Evolutionary conservation across 2,888 invertebrate genomes (phyloP), one percentile per base, ranked within the genome.

Genomic region (Orthosia cruda): DNA sequence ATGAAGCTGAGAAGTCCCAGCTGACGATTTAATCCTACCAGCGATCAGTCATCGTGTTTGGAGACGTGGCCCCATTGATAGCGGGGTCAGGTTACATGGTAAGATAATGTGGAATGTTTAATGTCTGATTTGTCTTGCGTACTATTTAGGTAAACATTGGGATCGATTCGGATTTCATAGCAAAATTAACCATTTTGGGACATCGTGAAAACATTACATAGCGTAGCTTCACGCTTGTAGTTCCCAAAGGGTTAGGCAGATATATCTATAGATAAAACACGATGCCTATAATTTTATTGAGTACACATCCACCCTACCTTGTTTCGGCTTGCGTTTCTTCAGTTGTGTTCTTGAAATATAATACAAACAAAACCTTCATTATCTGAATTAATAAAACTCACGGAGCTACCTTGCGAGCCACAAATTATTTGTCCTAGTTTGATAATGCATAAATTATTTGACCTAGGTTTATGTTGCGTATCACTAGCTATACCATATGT

Each of bases 21-120:
- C 77, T 87, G 87, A 80, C 77, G 73, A 80, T 71, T 77, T 87
- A 79, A 83, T 83, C 73, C 80, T 74, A 77, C 62, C 59, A 72
- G 77, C 59, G 70, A 81, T 84, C 86, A 81, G 70, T 85, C 81
- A 83, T 74, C 63, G 58, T 54, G 63, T 61, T 71, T 59, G 57
- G 11, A 66, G 64, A 66, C 23, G 15, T 32, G 66, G 84, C 55
- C 5, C 52, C 2, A 80, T 13, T 75, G 66, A 1, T 5, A 40
- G 81, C 71, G 76, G 65, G n/a, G 4, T 61, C 13, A 20, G 16
- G 13, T 61, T 23, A 45, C 57, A 15, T 9, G 50, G 50, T 32
- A 26, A 15, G 20, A 4, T 62, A 49, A 54, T 50, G 26, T 49
- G 20, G 47, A 15, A 18, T 50, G 12, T 71, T 58, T 71, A 71